Evolutionary conservation across 2,888 invertebrate species (phyloP).

Genomic region (Halictus quadricinctus): DNA sequence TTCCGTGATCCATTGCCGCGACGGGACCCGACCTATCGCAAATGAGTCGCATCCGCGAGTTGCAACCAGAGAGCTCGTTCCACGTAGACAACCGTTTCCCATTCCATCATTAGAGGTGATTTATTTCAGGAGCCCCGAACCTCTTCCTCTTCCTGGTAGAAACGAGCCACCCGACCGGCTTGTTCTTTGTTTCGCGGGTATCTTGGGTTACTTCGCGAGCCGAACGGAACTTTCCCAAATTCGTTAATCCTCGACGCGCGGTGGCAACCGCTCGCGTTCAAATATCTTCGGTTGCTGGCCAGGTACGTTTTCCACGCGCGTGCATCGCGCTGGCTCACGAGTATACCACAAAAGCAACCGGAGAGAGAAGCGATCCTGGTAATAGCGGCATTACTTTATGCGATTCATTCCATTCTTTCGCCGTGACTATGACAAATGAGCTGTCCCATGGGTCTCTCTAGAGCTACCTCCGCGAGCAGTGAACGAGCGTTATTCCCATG

Average conservation of each 20-base stretch:
- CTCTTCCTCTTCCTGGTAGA: constrained; percentile 56
- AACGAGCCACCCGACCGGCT: constrained; percentile 13
- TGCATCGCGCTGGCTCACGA: neutral
- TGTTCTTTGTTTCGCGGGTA: constrained; percentile 34
- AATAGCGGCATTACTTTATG: constrained; percentile 42
- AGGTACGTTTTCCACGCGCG: neutral
- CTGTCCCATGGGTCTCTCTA: constrained; percentile 40
- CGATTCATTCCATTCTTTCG: constrained; percentile 57
- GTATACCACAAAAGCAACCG: neutral
- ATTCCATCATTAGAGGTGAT: constrained; percentile 52
- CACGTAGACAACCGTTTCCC: constrained; percentile 6
- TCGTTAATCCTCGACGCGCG: constrained; percentile 18
- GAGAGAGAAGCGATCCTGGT: constrained; percentile 37
- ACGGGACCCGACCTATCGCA: constrained; percentile 15
- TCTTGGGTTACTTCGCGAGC: neutral
- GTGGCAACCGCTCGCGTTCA: neutral
- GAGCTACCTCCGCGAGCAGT: constrained; percentile 33
- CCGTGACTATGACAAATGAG: constrained; percentile 61
- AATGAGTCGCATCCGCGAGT: constrained; percentile 32
- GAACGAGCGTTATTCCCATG: constrained; percentile 50
- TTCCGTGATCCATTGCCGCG: constrained; percentile 22
- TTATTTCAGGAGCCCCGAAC: constrained; percentile 39
- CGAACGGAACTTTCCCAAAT: constrained; percentile 43
- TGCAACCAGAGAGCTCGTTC: constrained; percentile 23
- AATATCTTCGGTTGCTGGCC: neutral